A percentile compares a stretch with the other conserved stretches of the same genome.
Evolutionary conservation across 2,797 vertebrate species (phyloP).

Genomic region (Thripadectes ignobilis): DNA sequence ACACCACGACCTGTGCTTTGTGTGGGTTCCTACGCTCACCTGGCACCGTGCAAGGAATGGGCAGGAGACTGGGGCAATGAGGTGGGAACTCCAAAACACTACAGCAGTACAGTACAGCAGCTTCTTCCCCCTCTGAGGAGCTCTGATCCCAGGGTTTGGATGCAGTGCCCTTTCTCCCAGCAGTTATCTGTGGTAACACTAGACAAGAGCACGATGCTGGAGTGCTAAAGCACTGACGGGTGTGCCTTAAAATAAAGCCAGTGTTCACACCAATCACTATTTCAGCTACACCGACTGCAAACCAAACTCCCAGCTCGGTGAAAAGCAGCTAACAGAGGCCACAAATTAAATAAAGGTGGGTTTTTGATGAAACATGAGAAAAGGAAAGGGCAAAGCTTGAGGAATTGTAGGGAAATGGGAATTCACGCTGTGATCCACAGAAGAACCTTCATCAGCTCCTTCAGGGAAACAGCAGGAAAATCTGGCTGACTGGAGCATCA

Average conservation of each 20-base stretch:
- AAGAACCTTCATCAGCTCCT: neutral
- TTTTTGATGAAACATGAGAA: neutral
- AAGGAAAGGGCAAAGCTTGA: neutral
- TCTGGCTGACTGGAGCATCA: neutral
- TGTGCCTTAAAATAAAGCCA: conserved; percentile 61
- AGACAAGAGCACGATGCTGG: neutral
- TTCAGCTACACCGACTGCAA: conserved; percentile 24
- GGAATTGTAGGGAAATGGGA: neutral
- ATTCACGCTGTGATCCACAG: accelerated
- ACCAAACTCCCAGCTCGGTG: neutral
- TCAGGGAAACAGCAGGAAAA: neutral
- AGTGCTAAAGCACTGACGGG: conserved; percentile 57
- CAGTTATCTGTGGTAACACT: neutral
- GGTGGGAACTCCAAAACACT: neutral
- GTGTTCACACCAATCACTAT: conserved; percentile 40
- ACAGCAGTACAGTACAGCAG: accelerated
- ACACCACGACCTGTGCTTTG: accelerated
- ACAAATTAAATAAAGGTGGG: neutral
- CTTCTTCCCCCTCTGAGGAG: neutral
- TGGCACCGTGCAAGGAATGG: accelerated
- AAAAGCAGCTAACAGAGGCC: neutral
- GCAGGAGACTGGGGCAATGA: accelerated
- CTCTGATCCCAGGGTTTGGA: neutral
- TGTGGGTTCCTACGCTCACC: neutral
- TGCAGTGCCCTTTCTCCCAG: neutral